phyloP scores from a whole-genome alignment of 2,113 vertebrate species.

The Hyaena hyaena region DNA sequence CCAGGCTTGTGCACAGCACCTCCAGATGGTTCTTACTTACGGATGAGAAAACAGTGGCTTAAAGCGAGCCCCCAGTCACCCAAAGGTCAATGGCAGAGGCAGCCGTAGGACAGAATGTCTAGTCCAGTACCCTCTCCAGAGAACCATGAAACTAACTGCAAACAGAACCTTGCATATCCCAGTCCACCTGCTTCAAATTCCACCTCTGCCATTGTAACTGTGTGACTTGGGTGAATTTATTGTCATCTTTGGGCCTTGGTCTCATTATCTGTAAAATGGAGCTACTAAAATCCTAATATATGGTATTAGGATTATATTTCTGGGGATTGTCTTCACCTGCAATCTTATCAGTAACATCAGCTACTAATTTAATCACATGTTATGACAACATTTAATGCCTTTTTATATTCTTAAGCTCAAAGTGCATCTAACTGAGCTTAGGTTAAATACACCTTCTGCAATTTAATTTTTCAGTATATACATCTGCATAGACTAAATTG shows the following conservation, averaged over 20 bases:
- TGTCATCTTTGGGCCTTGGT: neutral
- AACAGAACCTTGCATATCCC: rapidly evolving
- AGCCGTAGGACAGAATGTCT: too few species aligned
- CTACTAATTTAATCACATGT: neutral
- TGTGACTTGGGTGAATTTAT: too few species aligned
- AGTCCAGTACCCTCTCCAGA: rapidly evolving
- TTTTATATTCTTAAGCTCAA: neutral
- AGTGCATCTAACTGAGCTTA: neutral
- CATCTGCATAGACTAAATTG: neutral
- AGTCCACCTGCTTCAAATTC: too few species aligned
- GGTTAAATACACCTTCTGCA: neutral
- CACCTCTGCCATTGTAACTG: rapidly evolving
- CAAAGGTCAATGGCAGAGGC: neutral
- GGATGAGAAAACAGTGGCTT: neutral
- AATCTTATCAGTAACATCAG: neutral
- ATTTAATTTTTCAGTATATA: neutral
- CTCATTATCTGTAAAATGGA: neutral
- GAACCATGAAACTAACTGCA: neutral
- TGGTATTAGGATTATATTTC: neutral
- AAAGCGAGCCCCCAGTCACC: neutral
- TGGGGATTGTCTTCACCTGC: too few species aligned
- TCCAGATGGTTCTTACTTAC: neutral
- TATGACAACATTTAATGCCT: neutral
- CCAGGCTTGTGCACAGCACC: neutral
- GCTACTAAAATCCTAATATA: neutral